A percentile compares a stretch with the other conserved stretches of the same genome.
These are phyloP conservation scores for Caenorhabditis zanzibari DNA, from an alignment of 2,888 invertebrate species.

Conservation along the genomic window DNA sequence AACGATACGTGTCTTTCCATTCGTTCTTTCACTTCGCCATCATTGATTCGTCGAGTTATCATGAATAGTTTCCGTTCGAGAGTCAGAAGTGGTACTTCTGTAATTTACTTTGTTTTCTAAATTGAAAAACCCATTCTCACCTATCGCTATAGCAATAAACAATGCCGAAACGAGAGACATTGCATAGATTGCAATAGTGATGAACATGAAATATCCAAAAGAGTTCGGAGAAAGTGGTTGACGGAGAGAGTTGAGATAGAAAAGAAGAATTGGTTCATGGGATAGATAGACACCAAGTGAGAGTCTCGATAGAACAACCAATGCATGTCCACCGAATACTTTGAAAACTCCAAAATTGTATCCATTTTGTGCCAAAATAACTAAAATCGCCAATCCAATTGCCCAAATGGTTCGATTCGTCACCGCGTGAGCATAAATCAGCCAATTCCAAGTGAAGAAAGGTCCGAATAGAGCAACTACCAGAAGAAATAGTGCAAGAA, in stretches of 20 bases:
- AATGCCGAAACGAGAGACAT: slow-evolving; percentile 64
- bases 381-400: slow-evolving; percentile 56
- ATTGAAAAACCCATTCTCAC: no score
- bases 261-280: slow-evolving; percentile 73
- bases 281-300: slow-evolving; percentile 74
- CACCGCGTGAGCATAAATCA: slow-evolving; percentile 56
- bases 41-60: slow-evolving; percentile 43
- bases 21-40: slow-evolving; percentile 11
- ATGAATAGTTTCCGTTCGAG: slow-evolving; percentile 66
- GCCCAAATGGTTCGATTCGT: slow-evolving; percentile 64
- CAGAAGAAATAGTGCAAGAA: slow-evolving; percentile 19
- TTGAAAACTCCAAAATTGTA: slow-evolving; percentile 44
- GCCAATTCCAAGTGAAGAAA: slow-evolving; percentile 9
- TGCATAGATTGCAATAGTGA: slow-evolving; percentile 57
- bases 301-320: slow-evolving; percentile 65
- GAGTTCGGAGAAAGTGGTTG: slow-evolving; percentile 66
- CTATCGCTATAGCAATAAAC: slow-evolving; percentile 67
- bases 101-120: no score
- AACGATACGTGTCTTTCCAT: slow-evolving; percentile 57
- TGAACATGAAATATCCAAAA: slow-evolving; percentile 60
- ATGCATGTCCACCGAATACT: slow-evolving; percentile 45
- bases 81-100: slow-evolving; percentile 65
- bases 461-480: slow-evolving; percentile 47
- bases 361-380: slow-evolving; percentile 56
- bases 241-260: slow-evolving; percentile 64